Evolutionary conservation across 2,888 invertebrate genomes (phyloP), one percentile per base, ranked within the genome.

Genomic region (Alentia gelatinosa): DNA sequence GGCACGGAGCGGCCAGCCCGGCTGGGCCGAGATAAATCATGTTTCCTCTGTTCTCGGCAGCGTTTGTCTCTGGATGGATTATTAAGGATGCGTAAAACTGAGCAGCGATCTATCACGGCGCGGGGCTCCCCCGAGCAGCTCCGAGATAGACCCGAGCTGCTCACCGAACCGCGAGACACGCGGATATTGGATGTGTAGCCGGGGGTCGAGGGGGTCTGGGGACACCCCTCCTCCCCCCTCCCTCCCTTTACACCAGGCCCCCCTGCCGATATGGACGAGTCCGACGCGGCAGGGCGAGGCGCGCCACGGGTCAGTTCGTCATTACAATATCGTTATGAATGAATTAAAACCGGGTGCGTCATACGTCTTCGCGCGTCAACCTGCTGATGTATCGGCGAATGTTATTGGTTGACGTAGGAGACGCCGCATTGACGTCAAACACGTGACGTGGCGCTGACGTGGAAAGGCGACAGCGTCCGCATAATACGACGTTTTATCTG

Each of bases 101-200:
- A 79, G 79, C 15, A 26, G 19, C 86, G 86, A 86, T 86, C 86
- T 86, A 86, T 86, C 86, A 86, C 83, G 23, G 33, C 30, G 68
- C 26, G n/a, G 26, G 37, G 83, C 83, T 19, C 7, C 35, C 42
- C 37, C 39, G 47, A n/a, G 86, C 86, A 19, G 26, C 37, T 79
- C 79, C 15, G 37, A 35, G 79, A 79, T 79, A 79, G 79, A 79
- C 37, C 39, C 39, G 35, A 26, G 37, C 47, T 47, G 86, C 47
- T 42, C 86, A 86, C 30, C 50, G 30, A 86, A 86, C 47, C 86
- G 35, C 30, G 50, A 42, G 86, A 86, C 86, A 42, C 50, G 30
- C 86, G 33, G 86, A 86, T 86, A 86, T 86, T 86, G 86, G 86
- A 86, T 86, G 86, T 35, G 86, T 86, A 86, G 86, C n/a, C 86